Evolutionary conservation across 2,797 vertebrate genomes (phyloP), one percentile per base, ranked within the genome.

Genomic region (Coreius guichenoti): DNA sequence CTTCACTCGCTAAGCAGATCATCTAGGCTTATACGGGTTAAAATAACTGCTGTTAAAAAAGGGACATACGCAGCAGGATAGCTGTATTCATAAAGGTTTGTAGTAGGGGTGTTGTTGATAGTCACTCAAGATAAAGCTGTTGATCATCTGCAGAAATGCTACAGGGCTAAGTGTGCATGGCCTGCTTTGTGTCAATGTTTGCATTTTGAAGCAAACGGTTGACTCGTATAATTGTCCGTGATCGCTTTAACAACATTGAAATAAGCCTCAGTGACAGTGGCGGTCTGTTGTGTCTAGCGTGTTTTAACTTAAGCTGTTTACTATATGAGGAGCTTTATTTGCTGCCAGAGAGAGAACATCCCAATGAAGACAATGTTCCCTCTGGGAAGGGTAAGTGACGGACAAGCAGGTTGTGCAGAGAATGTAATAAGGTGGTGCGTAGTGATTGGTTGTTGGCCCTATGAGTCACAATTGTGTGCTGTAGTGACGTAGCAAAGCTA

Each of bases 401-500:
- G 79, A 75, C 84, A 68, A 83, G 56, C 76, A 70, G 82, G 81
- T 75, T 83, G 78, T 73, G 82, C 63, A 76, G 81, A 80, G 67
- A 36, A 49, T 5, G n/a, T 72, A 63, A 84, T 43, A 65, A 61
- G 26, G 23, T 33, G 21, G 26, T 43, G 36, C 47, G 58, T 58
- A 58, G 75, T 43, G 77, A 87, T 76, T 54, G 81, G 82, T 26
- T 78, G 33, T 43, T 45, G 12, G 13, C 4, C 21, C 0, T 14
- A 21, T 67, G 82, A 76, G 74, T 84, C 74, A 77, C 47, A 19
- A 29, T 21, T 83, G 68, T 54, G 26, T 13, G 68, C 31, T 76
- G 86, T 85, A 81, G 77, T 75, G 82, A 68, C 86, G 87, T 89
- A 49, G 76, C 80, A 87, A 69, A 77, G 80, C 67, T 86, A 29